These are phyloP conservation scores for Papilio gigon DNA, from an alignment of 2,888 invertebrate species.

Conservation along the genomic window DNA sequence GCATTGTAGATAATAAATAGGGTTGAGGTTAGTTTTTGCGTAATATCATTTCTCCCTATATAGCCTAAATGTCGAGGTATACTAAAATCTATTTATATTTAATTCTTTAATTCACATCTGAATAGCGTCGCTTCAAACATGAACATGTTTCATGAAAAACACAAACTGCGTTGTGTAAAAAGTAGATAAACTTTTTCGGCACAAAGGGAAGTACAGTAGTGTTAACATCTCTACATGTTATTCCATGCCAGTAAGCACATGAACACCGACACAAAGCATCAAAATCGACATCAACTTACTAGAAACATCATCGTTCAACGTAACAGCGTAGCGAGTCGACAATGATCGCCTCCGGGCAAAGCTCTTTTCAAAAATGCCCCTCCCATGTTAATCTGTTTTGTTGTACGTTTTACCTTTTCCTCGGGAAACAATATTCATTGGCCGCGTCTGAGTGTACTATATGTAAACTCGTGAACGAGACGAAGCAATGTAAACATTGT, in stretches of 20 bases:
- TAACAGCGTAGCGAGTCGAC: constrained; percentile 52
- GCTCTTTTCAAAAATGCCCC: constrained; percentile 47
- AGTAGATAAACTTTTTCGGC: constrained; percentile 46
- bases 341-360: constrained; percentile 51
- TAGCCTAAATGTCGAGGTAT: too few species aligned
- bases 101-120: too few species aligned
- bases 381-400: constrained; percentile 57
- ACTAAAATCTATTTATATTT: too few species aligned
- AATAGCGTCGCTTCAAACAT: too few species aligned
- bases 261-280: constrained; percentile 58
- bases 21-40: too few species aligned
- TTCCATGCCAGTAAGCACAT: constrained; percentile 57
- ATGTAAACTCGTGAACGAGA: constrained; percentile 41
- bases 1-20: too few species aligned
- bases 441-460: constrained; percentile 55
- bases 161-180: not conserved
- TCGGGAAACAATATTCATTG: constrained; percentile 45
- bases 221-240: constrained; percentile 60
- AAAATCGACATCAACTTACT: constrained; percentile 52
- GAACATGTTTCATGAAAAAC: not conserved
- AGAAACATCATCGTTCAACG: constrained; percentile 52
- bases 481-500: constrained; percentile 18
- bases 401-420: constrained; percentile 45
- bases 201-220: constrained; percentile 49
- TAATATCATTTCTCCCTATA: too few species aligned